Conservation (phyloP, 2,797 vertebrate genomes). For the Acipenser oxyrinchus region DNA sequence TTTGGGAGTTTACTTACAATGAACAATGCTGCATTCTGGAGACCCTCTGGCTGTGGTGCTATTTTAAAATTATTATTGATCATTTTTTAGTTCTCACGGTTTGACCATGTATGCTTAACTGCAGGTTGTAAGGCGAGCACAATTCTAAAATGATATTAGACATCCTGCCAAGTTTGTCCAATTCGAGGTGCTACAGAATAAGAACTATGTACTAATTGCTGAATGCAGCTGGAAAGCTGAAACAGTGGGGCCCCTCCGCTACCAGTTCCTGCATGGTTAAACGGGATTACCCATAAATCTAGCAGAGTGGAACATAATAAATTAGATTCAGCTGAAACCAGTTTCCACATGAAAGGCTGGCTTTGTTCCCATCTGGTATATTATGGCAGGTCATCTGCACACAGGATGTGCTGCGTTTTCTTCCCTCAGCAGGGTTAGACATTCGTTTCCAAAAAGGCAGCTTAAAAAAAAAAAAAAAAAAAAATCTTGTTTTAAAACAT, state of each 20-base stretch:
- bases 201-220: constrained; percentile 25
- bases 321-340: constrained; percentile 35
- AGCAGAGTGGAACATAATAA: constrained; percentile 34
- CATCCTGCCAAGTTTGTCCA: not conserved
- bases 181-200: constrained; percentile 7
- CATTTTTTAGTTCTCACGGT: no score
- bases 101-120: no score
- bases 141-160: not conserved
- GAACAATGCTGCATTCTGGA: no score
- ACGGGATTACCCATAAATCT: constrained; percentile 35
- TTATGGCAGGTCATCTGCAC: constrained; percentile 14
- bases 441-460: constrained; percentile 4
- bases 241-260: constrained; percentile 26
- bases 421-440: not conserved
- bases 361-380: constrained; percentile 27
- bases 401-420: constrained; percentile 10
- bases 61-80: no score
- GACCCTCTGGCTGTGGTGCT: no score
- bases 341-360: constrained; percentile 34
- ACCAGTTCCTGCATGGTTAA: constrained; percentile 29
- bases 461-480: constrained; percentile 14
- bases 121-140: no score
- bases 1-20: no score
- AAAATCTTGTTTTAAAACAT: constrained; percentile 8
- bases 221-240: constrained; percentile 32